A percentile compares a stretch with the other conserved stretches of the same genome.
Conservation (phyloP, 2,888 invertebrate species). For the Dione juno region DNA sequence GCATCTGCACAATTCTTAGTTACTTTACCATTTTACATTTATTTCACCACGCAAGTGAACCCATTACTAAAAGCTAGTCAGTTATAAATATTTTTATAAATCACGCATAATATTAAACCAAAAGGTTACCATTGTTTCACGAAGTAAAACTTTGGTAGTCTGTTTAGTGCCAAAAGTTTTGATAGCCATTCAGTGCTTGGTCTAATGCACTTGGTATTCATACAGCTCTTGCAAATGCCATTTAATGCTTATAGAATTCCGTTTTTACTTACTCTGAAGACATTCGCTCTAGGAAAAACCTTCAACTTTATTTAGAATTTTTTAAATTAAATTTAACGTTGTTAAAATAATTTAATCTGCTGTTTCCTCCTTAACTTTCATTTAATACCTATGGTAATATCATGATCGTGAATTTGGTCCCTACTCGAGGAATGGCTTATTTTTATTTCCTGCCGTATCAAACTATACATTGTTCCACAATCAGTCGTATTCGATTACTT, state of each 20-base stretch:
- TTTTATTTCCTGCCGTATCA: no score
- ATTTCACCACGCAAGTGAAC: no score
- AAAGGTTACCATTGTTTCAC: background rate
- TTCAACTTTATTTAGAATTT: background rate
- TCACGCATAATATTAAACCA: background rate
- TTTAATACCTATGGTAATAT: background rate
- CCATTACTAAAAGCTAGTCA: no score
- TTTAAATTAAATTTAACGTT: background rate
- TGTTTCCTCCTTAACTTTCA: background rate
- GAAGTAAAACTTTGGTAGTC: background rate
- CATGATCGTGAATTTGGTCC: background rate
- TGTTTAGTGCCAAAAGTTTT: slow-evolving; percentile 22
- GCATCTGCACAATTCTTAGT: no score
- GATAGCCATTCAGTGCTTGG: slow-evolving; percentile 8
- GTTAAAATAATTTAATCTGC: background rate
- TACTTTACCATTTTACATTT: no score
- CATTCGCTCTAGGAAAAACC: slow-evolving; percentile 22
- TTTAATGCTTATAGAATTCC: slow-evolving; percentile 34
- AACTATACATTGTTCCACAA: no score
- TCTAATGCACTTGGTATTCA: slow-evolving; percentile 39
- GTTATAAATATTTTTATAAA: background rate
- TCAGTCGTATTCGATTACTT: no score
- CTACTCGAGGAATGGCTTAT: no score
- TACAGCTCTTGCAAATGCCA: slow-evolving; percentile 33
- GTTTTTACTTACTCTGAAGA: slow-evolving; percentile 36